phyloP scores from a whole-genome alignment of 2,797 vertebrate genomes.

The Vireo griseus region DNA sequence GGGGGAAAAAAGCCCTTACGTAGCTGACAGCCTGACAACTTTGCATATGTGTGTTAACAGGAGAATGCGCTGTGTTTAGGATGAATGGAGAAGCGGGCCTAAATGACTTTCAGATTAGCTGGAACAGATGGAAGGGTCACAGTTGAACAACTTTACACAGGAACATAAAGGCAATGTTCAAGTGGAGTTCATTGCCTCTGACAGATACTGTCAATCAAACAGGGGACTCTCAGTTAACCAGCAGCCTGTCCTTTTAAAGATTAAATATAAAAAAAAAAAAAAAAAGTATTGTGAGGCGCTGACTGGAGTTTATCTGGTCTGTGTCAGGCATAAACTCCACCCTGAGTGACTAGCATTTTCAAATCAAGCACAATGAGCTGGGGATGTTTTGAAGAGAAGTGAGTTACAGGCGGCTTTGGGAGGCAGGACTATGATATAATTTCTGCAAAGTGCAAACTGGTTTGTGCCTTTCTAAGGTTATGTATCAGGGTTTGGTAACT shows the following conservation, averaged over 20 bases:
- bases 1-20: background rate
- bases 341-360: conserved; percentile 19
- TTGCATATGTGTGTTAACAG: conserved; percentile 84
- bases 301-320: conserved; percentile 72
- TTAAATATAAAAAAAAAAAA: conserved; percentile 23
- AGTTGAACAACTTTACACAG: conserved; percentile 88
- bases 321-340: conserved; percentile 49
- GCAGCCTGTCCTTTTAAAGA: conserved; percentile 73
- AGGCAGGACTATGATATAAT: background rate
- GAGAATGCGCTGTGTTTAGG: conserved; percentile 75
- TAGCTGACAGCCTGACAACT: conserved; percentile 76
- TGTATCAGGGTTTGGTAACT: background rate
- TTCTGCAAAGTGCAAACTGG: background rate
- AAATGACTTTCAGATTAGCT: conserved; percentile 88
- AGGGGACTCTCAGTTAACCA: conserved; percentile 68
- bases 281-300: conserved; percentile 63
- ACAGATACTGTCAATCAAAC: conserved; percentile 87
- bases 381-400: background rate
- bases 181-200: conserved; percentile 86
- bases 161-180: conserved; percentile 82
- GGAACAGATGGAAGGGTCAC: conserved; percentile 92
- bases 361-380: conserved; percentile 29
- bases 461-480: background rate
- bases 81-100: conserved; percentile 77
- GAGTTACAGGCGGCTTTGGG: background rate